Conservation (phyloP, 2,888 invertebrate genomes). For the Ochropacha duplaris region DNA sequence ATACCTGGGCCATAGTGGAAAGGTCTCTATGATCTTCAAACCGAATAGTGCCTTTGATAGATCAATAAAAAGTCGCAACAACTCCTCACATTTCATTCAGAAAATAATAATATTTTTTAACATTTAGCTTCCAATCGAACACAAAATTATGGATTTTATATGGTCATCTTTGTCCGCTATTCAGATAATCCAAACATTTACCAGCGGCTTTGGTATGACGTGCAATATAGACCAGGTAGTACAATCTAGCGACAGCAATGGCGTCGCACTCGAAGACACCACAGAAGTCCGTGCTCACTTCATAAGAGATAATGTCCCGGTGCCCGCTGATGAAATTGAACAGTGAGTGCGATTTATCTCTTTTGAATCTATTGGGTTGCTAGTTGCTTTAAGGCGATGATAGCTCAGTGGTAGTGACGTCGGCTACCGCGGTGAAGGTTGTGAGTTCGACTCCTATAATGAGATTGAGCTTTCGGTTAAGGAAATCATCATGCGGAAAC, state of each 20-base stretch:
- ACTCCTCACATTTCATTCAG: too few relatives aligned
- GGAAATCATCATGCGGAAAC: too few relatives aligned
- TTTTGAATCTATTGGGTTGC: not conserved
- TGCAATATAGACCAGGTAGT: conserved; percentile 84
- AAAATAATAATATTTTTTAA: too few relatives aligned
- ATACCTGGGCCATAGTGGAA: too few relatives aligned
- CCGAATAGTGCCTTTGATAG: too few relatives aligned
- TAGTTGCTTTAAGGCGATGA: not conserved
- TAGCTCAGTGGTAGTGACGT: too few relatives aligned
- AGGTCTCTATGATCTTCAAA: too few relatives aligned
- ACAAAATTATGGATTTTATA: not conserved
- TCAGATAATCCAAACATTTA: conserved; percentile 81
- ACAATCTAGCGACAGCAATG: conserved; percentile 54
- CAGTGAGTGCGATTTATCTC: conserved; percentile 57
- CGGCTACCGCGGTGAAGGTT: too few relatives aligned
- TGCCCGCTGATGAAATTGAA: conserved; percentile 74
- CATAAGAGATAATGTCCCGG: conserved; percentile 77
- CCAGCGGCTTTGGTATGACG: conserved; percentile 72
- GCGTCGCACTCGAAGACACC: conserved; percentile 55
- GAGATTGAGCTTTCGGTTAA: too few relatives aligned
- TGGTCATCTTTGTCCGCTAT: conserved; percentile 3
- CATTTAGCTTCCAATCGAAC: too few relatives aligned
- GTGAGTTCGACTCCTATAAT: too few relatives aligned
- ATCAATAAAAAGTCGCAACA: too few relatives aligned
- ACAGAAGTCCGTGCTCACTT: conserved; percentile 84